Base-by-base conservation (phyloP, 2,888 invertebrate species). In the Drosophila tripunctata region DNA sequence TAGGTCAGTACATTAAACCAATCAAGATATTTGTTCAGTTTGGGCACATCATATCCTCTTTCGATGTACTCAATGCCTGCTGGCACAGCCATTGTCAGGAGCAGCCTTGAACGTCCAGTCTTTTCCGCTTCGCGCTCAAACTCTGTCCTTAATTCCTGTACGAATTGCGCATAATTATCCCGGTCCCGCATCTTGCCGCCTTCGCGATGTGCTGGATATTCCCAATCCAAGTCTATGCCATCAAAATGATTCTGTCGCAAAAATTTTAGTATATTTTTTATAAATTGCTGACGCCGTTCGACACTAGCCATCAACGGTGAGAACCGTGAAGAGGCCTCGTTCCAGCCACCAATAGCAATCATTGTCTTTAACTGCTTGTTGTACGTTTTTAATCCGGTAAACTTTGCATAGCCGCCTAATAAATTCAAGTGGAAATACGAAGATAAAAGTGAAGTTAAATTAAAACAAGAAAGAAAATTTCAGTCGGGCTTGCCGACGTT, bases 351-450 rank as follows among this genome's bases (percentile, higher is more conserved):
- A 80, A 98, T 96, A 7, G 98, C 98, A 76, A 98, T 93, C 92
- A 98, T 92, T 0, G 97, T 97, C 92, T 97, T 97, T 88, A 98
- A 91, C 70, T 96, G 94, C 90, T 96, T 97, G 92, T 98, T 98
- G 93, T 97, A 97, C 0, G 97, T 96, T 92, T 98, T 98, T 62
- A 98, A 93, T 0, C 97, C 97, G 33, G 95, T 97, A 92, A 98
- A 98, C 92, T 98, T 98, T 17, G 97, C 96, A 91, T 97, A 98
- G 38, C 98, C 98, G 90, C 97, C 97, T 97, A 21, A n/a, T n/a
- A n/a, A n/a, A n/a, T n/a, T n/a, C n/a, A n/a, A 6, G 6, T n/a
- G 5, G 4, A 8, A 6, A 22, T 14, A 4, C 7, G 19, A 10
- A 5, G 14, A 15, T 41, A n/a, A n/a, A n/a, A n/a, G n/a, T n/a